Conservation (phyloP, 2,113 vertebrate species). For the Balaeniceps rex region DNA sequence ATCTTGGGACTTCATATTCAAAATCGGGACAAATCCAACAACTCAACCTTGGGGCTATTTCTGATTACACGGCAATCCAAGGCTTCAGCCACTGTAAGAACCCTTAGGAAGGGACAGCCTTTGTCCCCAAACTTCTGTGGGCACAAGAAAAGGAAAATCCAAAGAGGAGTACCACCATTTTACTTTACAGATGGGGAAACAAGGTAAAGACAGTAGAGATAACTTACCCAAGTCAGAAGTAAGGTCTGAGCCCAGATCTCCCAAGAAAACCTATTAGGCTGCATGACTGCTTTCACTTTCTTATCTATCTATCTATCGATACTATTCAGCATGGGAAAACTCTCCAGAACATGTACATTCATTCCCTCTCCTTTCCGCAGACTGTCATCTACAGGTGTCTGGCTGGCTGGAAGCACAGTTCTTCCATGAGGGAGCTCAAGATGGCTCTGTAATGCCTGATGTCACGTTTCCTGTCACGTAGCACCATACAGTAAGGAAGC, state of each 20-base stretch:
- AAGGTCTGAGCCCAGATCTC: not conserved
- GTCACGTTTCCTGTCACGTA: accelerated
- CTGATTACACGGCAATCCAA: not conserved
- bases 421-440: not conserved
- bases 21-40: not conserved
- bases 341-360: not conserved
- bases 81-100: not conserved
- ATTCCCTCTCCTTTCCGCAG: not conserved
- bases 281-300: not conserved
- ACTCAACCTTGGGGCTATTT: not conserved
- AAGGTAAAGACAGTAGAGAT: not conserved
- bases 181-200: not conserved
- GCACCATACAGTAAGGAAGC: not conserved
- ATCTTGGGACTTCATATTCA: not conserved
- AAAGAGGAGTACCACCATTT: not conserved
- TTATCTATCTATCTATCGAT: not conserved
- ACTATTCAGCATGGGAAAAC: not conserved
- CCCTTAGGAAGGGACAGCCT: not conserved
- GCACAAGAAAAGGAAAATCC: not conserved
- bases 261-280: not conserved
- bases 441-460: not conserved
- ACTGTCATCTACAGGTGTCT: not conserved
- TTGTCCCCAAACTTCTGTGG: not conserved
- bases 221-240: not conserved
- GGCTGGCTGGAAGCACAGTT: not conserved